Evolutionary conservation across 1,140 invertebrate species (phyloP), one percentile per base, ranked within the genome.

Genomic region (Sesamia nonagrioides): DNA sequence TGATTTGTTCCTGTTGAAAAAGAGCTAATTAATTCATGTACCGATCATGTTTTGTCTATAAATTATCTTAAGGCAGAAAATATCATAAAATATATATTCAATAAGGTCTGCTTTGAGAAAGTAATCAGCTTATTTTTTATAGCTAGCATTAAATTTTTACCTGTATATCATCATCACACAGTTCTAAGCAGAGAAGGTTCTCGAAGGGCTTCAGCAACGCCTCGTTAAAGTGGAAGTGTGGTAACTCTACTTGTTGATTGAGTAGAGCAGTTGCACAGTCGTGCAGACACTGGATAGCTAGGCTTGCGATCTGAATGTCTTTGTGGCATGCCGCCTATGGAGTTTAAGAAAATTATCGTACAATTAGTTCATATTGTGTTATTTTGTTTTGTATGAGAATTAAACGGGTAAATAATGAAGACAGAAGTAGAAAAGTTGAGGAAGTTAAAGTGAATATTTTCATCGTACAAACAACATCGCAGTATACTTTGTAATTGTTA

Each of bases 211-310:
- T 99, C 81, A 99, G 97, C 4, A 99, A 95, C 1, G 98, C 98
- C 94, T 99, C 98, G 89, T 99, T 99, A 88, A 99, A 98, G 89
- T 99, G 98, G 90, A 99, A 99, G 94, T 99, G 98, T 0, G 98
- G 97, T 58, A 98, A 92, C 91, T 99, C 98, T 0, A 97, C 96
- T 89, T 98, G 97, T 87, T 98, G 98, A 83, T 98, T 98, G n/a
- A 99, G 93, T 17, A 99, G 90, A 0, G 97, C 97, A 6, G 97
- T 98, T 52, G 99, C 98, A 18, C 98, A 97, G 88, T 99, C 98
- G 89, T 99, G 98, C 68, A 99, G 98, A 84, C 98, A 98, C 82
- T 98, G 97, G n/a, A 99, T 98, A 0, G 98, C 98, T 86, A 98
- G 97, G 91, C 99, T 99, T 0, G 98, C 98, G 78, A 99, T 98